Base-by-base conservation (phyloP, 1,140 invertebrate species). In the Araneus ventricosus region DNA sequence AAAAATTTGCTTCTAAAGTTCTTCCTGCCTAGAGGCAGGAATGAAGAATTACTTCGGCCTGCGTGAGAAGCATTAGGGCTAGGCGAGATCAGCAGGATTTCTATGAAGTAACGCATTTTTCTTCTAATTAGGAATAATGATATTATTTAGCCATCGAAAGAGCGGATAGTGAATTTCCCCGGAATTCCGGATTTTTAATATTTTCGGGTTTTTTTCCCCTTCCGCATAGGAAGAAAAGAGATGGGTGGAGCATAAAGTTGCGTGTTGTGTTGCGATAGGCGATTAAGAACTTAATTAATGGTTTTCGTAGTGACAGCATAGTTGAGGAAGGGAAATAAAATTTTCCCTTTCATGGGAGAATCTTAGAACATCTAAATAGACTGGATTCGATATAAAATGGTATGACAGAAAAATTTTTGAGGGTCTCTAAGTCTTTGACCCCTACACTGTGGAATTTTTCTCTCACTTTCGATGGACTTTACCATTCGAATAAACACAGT, bases 61-160 rank as follows among this genome's bases (percentile, higher is more conserved):
- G 82, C 45, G 41, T 84, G 82, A 52, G 82, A 8, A 45, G 24
- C 79, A 82, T 82, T 84, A 84, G 39, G 5, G 41, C 45, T 84
- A 20, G 24, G 41, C 45, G 45, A 84, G 45, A 84, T 30, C 41
- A 52, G 45, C 82, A n/a, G 6, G 27, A 84, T 84, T 84, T 45
- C 82, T 30, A 57, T 84, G 41, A 84, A 84, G 82, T 84, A 84
- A 8, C 41, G 22, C 52, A 57, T 84, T 84, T 52, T 84, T 45
- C 41, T 45, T 84, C 41, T 84, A 84, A 84, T 84, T 84, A 84
- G 39, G 52, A 84, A 84, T 84, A 84, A 84, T 84, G 82, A 84
- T 84, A 57, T 52, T 84, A 57, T 57, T 84, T 84, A 84, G 30
- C 24, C 45, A 84, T 84, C 41, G 63, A n/a, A 52, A 14, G n/a